Evolutionary conservation across 2,797 vertebrate genomes (phyloP).

Genomic region (Jordanella pulchra): DNA sequence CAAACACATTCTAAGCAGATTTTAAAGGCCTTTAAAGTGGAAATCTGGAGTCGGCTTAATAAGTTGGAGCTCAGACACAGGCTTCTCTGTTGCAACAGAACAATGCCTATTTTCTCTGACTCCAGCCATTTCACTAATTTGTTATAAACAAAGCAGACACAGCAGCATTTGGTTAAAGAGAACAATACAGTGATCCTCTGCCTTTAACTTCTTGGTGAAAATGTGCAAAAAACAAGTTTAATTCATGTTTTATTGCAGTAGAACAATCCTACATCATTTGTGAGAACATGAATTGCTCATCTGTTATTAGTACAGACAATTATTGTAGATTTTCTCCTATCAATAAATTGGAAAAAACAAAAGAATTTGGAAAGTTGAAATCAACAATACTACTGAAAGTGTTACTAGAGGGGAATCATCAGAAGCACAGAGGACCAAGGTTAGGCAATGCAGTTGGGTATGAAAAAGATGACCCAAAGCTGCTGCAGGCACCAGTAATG

Average conservation of each 20-base stretch:
- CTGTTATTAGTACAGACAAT: too few species aligned
- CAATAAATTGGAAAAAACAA: too few species aligned
- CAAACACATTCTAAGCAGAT: conserved; percentile 25
- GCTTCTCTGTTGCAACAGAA: conserved; percentile 35
- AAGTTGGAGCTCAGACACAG: conserved; percentile 21
- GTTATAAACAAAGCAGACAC: conserved; percentile 47
- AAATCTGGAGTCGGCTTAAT: conserved; percentile 1
- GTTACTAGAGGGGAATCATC: too few species aligned
- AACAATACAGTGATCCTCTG: not conserved
- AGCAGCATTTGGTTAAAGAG: conserved; percentile 33
- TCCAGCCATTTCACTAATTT: conserved; percentile 22
- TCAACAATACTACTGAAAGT: too few species aligned
- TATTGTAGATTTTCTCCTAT: too few species aligned
- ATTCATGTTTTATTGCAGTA: not conserved
- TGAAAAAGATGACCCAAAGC: too few species aligned
- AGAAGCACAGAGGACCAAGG: too few species aligned
- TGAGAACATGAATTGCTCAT: too few species aligned
- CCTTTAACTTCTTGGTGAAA: not conserved
- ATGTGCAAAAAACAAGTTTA: not conserved
- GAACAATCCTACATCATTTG: too few species aligned
- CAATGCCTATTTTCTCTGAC: conserved; percentile 40
- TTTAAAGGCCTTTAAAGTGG: not conserved
- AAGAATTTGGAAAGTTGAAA: too few species aligned
- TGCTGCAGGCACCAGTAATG: too few species aligned
- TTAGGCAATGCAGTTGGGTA: too few species aligned